phyloP scores from a whole-genome alignment of 2,113 vertebrate genomes.

The Hepsetus odoe region DNA sequence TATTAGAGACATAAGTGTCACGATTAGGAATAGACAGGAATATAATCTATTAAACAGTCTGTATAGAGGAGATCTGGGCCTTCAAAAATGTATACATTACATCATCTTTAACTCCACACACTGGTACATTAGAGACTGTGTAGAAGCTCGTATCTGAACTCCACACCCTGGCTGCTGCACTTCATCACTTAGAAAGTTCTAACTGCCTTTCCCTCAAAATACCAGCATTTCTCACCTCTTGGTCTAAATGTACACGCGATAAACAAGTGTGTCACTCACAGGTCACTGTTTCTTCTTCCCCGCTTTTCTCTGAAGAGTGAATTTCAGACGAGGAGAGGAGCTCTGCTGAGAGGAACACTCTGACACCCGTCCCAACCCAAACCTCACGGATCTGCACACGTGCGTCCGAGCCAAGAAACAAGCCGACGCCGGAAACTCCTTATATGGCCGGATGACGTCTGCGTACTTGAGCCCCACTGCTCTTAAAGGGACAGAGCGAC shows the following conservation, averaged over 20 bases:
- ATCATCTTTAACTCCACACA: background rate
- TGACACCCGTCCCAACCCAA: background rate
- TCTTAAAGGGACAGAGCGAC: constrained; percentile 47
- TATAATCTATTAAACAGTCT: too few relatives aligned
- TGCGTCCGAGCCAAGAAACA: background rate
- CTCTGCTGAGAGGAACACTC: background rate
- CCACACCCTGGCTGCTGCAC: background rate
- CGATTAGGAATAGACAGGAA: too few relatives aligned
- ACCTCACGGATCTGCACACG: background rate
- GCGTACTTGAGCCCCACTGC: background rate
- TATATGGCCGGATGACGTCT: constrained; percentile 28
- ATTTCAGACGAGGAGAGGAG: background rate
- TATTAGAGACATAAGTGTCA: background rate
- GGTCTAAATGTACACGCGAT: background rate
- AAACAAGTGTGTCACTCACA: constrained; percentile 28
- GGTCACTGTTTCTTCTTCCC: background rate
- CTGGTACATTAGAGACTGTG: background rate
- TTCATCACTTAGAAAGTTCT: background rate
- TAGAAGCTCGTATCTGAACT: background rate
- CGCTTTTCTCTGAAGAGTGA: constrained; percentile 6
- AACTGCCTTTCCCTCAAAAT: background rate
- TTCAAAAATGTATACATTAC: too few relatives aligned
- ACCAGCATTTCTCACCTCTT: background rate
- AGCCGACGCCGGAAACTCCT: background rate
- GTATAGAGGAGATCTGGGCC: too few relatives aligned